phyloP scores from a whole-genome alignment of 1,140 invertebrate genomes.

The Glomeris maerens region DNA sequence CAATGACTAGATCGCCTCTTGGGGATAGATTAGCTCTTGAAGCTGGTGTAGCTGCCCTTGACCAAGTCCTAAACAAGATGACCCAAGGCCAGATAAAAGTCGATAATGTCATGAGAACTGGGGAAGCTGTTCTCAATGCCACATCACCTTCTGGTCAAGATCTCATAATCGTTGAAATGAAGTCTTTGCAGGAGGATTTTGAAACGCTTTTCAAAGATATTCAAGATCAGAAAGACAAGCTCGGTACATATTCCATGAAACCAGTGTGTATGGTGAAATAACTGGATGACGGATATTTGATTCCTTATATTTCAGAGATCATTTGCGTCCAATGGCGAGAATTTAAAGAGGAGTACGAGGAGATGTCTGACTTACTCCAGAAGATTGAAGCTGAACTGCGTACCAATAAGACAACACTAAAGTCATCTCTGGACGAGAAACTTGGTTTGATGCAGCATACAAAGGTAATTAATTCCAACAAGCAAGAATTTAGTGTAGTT shows the following conservation, averaged over 20 bases:
- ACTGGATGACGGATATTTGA: too few relatives aligned
- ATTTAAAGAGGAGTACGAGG: conserved; percentile 83
- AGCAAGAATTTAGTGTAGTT: too few relatives aligned
- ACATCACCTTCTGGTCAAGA: conserved; percentile 63
- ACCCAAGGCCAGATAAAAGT: conserved; percentile 75
- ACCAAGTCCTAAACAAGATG: conserved; percentile 72
- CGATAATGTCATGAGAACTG: conserved; percentile 69
- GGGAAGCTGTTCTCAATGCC: conserved; percentile 66
- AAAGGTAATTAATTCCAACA: not conserved
- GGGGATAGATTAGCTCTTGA: conserved; percentile 78
- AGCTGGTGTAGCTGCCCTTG: conserved; percentile 67
- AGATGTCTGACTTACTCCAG: conserved; percentile 81
- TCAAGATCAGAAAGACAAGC: conserved; percentile 62
- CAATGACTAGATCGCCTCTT: conserved; percentile 61
- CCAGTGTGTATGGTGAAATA: too few relatives aligned
- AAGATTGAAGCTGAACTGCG: conserved; percentile 83
- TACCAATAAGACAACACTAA: conserved; percentile 68
- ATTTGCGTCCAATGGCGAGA: conserved; percentile 71
- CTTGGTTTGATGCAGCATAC: conserved; percentile 39
- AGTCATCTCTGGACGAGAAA: conserved; percentile 69
- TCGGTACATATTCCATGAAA: too few relatives aligned
- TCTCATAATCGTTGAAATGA: conserved; percentile 67
- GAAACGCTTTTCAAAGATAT: conserved; percentile 72
- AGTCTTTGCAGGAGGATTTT: conserved; percentile 65
- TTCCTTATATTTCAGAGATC: conserved; percentile 35